Percentiles rank a stretch among this genome's conserved stretches.
These are phyloP conservation scores for Cisticola juncidis DNA, from an alignment of 2,113 vertebrate species.

Conservation along the genomic window DNA sequence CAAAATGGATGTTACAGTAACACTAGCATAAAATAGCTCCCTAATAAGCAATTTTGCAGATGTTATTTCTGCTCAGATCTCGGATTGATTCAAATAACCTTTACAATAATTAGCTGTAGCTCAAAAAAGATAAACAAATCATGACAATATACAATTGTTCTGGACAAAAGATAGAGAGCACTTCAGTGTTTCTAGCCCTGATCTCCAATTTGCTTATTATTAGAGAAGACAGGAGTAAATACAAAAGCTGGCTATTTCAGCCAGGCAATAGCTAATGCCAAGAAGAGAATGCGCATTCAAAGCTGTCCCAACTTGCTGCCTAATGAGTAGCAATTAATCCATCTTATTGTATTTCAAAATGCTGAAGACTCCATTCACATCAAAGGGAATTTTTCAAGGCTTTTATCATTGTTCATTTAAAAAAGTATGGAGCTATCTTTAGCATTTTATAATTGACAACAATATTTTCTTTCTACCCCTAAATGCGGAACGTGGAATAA, in stretches of 20 bases:
- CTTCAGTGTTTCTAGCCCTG: conserved; percentile 84
- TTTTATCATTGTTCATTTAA: conserved; percentile 79
- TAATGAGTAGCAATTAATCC: conserved; percentile 92
- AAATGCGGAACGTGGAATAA: conserved; percentile 50
- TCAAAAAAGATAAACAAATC: conserved; percentile 75
- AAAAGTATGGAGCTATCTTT: conserved; percentile 77
- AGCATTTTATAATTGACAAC: conserved; percentile 72
- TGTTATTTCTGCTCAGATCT: conserved; percentile 66
- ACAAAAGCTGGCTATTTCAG: conserved; percentile 92
- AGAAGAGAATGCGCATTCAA: conserved; percentile 90
- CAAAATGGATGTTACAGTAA: conserved; percentile 63
- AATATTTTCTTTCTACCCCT: conserved; percentile 66
- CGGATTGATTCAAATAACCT: conserved; percentile 68
- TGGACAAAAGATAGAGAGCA: conserved; percentile 78
- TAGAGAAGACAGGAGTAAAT: conserved; percentile 90
- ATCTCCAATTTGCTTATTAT: conserved; percentile 96
- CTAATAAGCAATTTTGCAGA: conserved; percentile 75
- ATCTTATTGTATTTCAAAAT: conserved; percentile 85
- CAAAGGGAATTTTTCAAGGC: conserved; percentile 84
- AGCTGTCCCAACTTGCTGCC: conserved; percentile 81
- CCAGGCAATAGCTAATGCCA: conserved; percentile 81
- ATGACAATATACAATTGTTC: conserved; percentile 81
- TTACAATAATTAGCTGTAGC: conserved; percentile 69
- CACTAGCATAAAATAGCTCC: conserved; percentile 55
- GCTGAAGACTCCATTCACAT: conserved; percentile 87